Conservation (phyloP, 2,113 vertebrate genomes). For the Semnornis frantzii region DNA sequence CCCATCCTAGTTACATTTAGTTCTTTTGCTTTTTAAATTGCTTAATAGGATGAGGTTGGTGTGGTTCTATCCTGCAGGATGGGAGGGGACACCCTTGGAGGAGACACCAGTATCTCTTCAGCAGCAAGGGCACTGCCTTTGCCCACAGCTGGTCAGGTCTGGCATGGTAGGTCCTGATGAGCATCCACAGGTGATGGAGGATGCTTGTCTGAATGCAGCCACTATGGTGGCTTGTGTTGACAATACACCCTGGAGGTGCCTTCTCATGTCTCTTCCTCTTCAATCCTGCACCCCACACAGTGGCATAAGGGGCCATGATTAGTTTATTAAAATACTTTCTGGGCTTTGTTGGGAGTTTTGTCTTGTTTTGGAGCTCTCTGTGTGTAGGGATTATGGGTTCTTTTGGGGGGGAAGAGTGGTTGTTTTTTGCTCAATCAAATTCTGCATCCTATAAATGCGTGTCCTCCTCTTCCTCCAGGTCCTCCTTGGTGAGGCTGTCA, state of each 20-base stretch:
- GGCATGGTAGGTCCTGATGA: not conserved
- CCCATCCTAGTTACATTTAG: not conserved
- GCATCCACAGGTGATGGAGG: not conserved
- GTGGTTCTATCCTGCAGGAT: rapidly evolving
- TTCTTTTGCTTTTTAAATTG: not conserved
- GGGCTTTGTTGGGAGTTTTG: not conserved
- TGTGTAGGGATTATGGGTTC: not conserved
- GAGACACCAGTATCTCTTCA: not conserved
- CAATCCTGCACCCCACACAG: not conserved
- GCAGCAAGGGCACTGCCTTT: not conserved
- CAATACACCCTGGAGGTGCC: not conserved
- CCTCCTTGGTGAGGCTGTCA: slow-evolving; percentile 91
- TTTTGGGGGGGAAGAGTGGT: not conserved
- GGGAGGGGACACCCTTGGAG: not conserved
- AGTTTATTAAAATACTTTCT: not conserved
- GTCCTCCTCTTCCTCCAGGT: slow-evolving; percentile 90
- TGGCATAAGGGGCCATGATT: not conserved
- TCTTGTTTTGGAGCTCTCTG: not conserved
- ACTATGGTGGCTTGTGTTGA: not conserved
- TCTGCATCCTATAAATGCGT: slow-evolving; percentile 86
- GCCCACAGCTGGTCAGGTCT: not conserved
- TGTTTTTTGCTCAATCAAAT: not conserved
- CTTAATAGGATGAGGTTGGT: rapidly evolving
- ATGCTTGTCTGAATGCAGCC: not conserved
- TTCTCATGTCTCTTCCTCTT: not conserved